Evolutionary conservation across 1,140 invertebrate species (phyloP), one percentile per base, ranked within the genome.

Genomic region (Nixonia krombeini): DNA sequence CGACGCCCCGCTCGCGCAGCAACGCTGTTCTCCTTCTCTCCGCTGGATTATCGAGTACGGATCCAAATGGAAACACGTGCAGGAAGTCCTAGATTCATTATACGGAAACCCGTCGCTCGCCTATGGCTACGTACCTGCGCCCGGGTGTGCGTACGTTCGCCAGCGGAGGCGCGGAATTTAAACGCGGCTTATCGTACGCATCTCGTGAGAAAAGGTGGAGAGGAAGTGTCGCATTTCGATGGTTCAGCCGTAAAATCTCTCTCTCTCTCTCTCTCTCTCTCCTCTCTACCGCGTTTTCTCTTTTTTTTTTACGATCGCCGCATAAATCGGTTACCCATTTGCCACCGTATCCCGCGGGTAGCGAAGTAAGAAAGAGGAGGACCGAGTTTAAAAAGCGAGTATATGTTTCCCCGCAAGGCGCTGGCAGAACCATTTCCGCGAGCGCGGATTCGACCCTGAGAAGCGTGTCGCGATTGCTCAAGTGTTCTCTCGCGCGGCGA

Each of bases 21-120:
- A 6, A 12, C 35, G 29, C 9, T 21, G 8, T 41, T 50, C 35
- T 33, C 35, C 40, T 45, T 37, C 10, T 13, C 26, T 8, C 58
- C 16, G 46, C 45, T 16, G 59, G 61, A 61, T 70, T 61, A 56
- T 59, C 67, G 55, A 47, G 25, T 18, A 50, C 47, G 23, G 37
- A 69, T 59, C 46, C 47, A 41, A 58, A 41, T 61, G 45, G n/a
- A 57, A 61, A 70, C 61, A 70, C 67, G 67, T 70, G 67, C 67
- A 57, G 61, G 56, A 65, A 70, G 67, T 62, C 58, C 51, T 61
- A 70, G 55, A 64, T 70, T 64, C 38, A 46, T 59, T 46, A 59
- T 55, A 59, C 55, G 67, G 59, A 64, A 70, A 70, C 65, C 47
- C 47, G 38, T 46, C 51, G 8, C 33, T 29, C 33, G 45, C 51